Evolutionary conservation across 1,140 invertebrate genomes (phyloP), one percentile per base, ranked within the genome.

Genomic region (Drosophila gunungcola): DNA sequence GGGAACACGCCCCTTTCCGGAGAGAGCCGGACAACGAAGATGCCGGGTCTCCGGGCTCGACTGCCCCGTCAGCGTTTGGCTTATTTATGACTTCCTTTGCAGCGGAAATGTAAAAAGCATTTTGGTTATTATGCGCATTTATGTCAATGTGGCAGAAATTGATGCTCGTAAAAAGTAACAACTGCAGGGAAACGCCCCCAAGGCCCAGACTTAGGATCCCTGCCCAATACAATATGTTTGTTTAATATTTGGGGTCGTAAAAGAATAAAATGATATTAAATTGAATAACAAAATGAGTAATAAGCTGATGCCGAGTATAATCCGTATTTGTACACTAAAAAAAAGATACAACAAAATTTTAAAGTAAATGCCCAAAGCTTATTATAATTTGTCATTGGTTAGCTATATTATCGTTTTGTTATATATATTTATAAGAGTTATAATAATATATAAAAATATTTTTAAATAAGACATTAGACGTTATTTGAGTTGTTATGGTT

Each of bases 81-180:
- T 88, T 89, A 88, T 88, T 88, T 88, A 88, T 88, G 84, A 80
- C 83, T 88, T 89, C 84, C 83, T 89, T 85, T 89, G 75, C 65
- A 77, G 46, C 80, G 56, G 55, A 57, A 85, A 78, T 78, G 75
- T 63, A 80, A 80, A 83, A 62, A 67, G 42, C 45, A 63, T 77
- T 77, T 88, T 60, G 61, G 56, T 60, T 78, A 77, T 77, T 77
- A 78, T 78, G 74, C 74, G 68, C 77, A 76, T 88, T 89, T 89
- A 58, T 88, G 84, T 88, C 80, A 83, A 88, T 77, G 74, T 65
- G 62, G 84, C 83, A 89, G 63, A 89, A 86, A 89, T 88, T 65
- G 84, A 65, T 68, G 75, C 79, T 80, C 76, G 86, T 89, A 83
- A 88, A 88, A 88, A 69, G 78, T 77, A 89, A 76, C 43, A 63